These are phyloP conservation scores for Drosophila mulleri DNA, from an alignment of 2,888 invertebrate species.

Conservation along the genomic window DNA sequence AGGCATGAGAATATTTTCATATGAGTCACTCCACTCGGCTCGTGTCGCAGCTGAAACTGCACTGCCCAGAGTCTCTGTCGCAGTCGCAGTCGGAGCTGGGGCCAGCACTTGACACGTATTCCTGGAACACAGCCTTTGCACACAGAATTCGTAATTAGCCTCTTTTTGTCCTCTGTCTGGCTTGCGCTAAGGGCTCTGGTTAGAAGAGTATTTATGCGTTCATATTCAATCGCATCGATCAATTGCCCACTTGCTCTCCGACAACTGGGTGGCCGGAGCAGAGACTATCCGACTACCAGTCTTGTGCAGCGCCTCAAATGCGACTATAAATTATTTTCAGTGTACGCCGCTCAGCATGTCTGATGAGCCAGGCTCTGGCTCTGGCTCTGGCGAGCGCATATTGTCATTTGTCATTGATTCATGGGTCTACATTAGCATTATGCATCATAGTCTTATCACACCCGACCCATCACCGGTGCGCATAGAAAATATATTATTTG, in stretches of 20 bases:
- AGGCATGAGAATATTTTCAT: constrained; percentile 69
- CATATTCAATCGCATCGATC: constrained; percentile 62
- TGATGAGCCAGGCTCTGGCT: constrained; percentile 39
- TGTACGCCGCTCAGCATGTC: constrained; percentile 62
- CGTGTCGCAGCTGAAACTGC: constrained; percentile 45
- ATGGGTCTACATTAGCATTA: constrained; percentile 35
- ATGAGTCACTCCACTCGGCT: constrained; percentile 64
- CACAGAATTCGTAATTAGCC: constrained; percentile 72
- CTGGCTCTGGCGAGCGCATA: constrained; percentile 8
- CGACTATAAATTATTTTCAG: constrained; percentile 70
- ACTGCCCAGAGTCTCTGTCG: not conserved
- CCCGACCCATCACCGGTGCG: constrained; percentile 6
- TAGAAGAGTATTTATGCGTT: constrained; percentile 68
- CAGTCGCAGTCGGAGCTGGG: constrained; percentile 8
- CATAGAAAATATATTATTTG: constrained; percentile 1
- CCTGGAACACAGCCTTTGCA: constrained; percentile 65
- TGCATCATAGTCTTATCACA: constrained; percentile 29
- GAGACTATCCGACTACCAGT: constrained; percentile 47
- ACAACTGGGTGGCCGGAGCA: constrained; percentile 56
- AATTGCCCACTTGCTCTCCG: constrained; percentile 55
- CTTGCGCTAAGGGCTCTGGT: constrained; percentile 40
- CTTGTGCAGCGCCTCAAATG: constrained; percentile 65
- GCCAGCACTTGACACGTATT: constrained; percentile 72
- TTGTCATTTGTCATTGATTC: constrained; percentile 52
- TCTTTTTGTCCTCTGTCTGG: constrained; percentile 7